phyloP scores from a whole-genome alignment of 2,888 invertebrate species.

The Stenurella melanura region DNA sequence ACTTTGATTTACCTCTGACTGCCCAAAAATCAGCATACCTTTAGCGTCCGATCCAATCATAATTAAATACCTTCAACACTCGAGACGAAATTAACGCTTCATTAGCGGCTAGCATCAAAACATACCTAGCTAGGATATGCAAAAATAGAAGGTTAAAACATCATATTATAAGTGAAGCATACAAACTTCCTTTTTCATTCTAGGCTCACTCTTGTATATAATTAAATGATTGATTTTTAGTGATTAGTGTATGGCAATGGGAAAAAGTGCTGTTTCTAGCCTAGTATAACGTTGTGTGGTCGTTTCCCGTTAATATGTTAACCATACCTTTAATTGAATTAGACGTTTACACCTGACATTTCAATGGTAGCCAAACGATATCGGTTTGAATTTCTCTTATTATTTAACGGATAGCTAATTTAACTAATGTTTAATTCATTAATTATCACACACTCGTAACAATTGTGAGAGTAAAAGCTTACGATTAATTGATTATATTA shows the following conservation, averaged over 20 bases:
- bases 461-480: not conserved
- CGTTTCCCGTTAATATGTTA: slow-evolving; percentile 44
- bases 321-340: slow-evolving; percentile 38
- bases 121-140: slow-evolving; percentile 35
- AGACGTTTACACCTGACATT: slow-evolving; percentile 38
- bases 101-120: slow-evolving; percentile 42
- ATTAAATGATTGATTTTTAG: slow-evolving; percentile 49
- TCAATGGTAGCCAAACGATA: slow-evolving; percentile 18
- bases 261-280: slow-evolving; percentile 44
- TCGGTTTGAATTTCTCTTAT: slow-evolving; percentile 12
- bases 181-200: slow-evolving; percentile 41
- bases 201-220: slow-evolving; percentile 35
- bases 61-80: slow-evolving; percentile 33
- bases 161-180: slow-evolving; percentile 31
- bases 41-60: slow-evolving; percentile 34
- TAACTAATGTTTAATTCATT: not conserved
- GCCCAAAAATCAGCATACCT: not conserved
- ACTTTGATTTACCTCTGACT: no score
- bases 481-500: not conserved
- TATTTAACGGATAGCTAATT: not conserved
- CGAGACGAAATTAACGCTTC: slow-evolving; percentile 40
- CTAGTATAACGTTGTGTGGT: slow-evolving; percentile 49
- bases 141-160: slow-evolving; percentile 32
- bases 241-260: slow-evolving; percentile 40
- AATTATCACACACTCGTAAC: not conserved